Evolutionary conservation across 2,797 vertebrate species (phyloP).

Genomic region (Pyrocephalus nanus): DNA sequence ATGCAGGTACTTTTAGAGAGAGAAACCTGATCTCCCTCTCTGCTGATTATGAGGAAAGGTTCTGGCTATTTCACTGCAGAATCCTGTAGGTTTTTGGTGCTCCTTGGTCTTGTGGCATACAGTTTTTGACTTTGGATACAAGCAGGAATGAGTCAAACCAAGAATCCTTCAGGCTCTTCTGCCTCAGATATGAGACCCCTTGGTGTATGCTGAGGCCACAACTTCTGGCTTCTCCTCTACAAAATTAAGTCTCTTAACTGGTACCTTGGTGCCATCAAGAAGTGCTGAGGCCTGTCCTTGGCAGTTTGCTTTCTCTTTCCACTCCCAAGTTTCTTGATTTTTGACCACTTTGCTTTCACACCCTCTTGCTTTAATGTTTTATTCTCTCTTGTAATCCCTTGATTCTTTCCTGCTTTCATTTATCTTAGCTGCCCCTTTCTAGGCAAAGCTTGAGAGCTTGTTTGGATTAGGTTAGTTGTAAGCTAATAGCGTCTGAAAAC

Average conservation of each 20-base stretch:
- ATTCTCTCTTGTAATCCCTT: not conserved
- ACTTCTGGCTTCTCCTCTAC: not conserved
- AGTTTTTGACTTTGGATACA: not conserved
- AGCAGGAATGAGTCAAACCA: not conserved
- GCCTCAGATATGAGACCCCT: accelerated
- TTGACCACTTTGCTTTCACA: not conserved
- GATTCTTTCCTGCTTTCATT: not conserved
- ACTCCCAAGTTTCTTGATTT: not conserved
- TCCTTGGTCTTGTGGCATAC: not conserved
- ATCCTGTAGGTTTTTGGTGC: not conserved
- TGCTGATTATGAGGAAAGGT: not conserved
- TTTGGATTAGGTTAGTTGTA: not conserved
- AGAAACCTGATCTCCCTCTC: not conserved
- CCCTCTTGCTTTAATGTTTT: not conserved
- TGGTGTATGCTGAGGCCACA: not conserved
- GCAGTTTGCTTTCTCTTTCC: not conserved
- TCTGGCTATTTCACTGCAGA: not conserved
- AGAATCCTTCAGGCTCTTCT: not conserved
- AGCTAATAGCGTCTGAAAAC: not conserved
- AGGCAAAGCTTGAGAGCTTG: not conserved
- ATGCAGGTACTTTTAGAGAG: not conserved
- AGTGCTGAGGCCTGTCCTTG: not conserved
- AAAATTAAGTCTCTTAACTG: not conserved
- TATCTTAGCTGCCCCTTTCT: not conserved
- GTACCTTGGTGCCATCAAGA: not conserved